These are phyloP conservation scores for Elephas maximus DNA, from an alignment of 2,113 vertebrate genomes.

Conservation along the genomic window DNA sequence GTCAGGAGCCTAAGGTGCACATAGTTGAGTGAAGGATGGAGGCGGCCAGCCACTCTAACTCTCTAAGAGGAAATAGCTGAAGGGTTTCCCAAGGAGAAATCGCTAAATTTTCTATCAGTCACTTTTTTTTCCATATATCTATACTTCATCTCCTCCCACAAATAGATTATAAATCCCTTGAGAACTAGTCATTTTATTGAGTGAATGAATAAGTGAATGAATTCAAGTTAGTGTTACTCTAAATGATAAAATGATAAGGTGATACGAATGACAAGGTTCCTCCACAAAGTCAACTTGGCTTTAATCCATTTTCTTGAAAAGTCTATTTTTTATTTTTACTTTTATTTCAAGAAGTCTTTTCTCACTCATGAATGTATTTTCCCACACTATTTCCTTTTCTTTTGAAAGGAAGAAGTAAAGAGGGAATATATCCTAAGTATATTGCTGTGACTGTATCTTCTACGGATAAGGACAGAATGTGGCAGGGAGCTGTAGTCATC, in stretches of 20 bases:
- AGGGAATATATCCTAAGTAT: neutral
- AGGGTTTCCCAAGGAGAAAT: neutral
- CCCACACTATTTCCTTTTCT: neutral
- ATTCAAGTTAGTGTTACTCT: conserved; percentile 15
- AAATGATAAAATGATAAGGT: conserved; percentile 3
- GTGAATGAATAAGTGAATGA: neutral
- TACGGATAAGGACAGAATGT: conserved; percentile 35
- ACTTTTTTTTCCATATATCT: conserved; percentile 21
- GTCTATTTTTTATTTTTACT: neutral
- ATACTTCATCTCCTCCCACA: conserved; percentile 30
- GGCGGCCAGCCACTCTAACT: neutral
- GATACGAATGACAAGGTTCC: conserved; percentile 43
- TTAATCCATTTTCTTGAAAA: conserved; percentile 19
- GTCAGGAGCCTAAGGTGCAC: neutral
- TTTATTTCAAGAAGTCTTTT: conserved; percentile 47
- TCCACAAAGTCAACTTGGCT: conserved; percentile 29
- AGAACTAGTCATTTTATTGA: conserved; percentile 24
- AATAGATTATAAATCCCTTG: conserved; percentile 47
- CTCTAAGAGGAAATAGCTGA: neutral
- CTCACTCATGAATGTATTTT: neutral
- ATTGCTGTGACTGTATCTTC: neutral
- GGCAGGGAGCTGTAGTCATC: neutral
- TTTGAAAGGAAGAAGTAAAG: conserved; percentile 26
- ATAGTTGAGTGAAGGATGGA: neutral
- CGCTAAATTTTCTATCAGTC: neutral